These are phyloP conservation scores for Pteromalus puparum DNA, from an alignment of 1,140 invertebrate genomes.

Conservation along the genomic window DNA sequence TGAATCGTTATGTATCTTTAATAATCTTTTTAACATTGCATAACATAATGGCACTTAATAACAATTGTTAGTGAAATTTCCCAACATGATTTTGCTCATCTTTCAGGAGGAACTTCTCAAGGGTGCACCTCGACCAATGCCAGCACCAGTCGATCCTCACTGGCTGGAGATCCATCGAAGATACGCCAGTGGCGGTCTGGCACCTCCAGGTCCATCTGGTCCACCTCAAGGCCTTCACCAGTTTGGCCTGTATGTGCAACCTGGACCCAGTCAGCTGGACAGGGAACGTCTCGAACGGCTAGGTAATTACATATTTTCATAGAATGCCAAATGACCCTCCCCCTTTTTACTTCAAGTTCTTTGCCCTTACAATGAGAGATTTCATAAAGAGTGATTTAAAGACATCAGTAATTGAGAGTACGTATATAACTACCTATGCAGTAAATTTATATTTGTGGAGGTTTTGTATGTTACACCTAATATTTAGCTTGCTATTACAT, in stretches of 20 bases:
- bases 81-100: not conserved
- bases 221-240: conserved; percentile 78
- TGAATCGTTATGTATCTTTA: not conserved
- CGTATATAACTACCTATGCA: not conserved
- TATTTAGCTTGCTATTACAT: not conserved
- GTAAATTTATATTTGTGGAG: conserved; percentile 29
- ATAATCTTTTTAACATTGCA: not conserved
- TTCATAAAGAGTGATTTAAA: conserved; percentile 44
- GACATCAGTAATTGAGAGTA: not conserved
- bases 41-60: not conserved
- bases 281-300: conserved; percentile 89
- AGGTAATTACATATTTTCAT: conserved; percentile 77
- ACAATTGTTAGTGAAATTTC: not conserved
- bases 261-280: conserved; percentile 87
- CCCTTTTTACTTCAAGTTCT: not conserved
- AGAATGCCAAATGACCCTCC: not conserved
- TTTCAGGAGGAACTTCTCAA: conserved; percentile 86
- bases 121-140: conserved; percentile 78
- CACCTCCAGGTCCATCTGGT: conserved; percentile 70
- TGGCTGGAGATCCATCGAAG: conserved; percentile 93
- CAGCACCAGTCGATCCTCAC: conserved; percentile 88
- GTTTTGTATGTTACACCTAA: not conserved
- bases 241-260: conserved; percentile 78
- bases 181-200: conserved; percentile 68
- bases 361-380: conserved; percentile 38